These are phyloP conservation scores for Corbicula japonica DNA, from an alignment of 2,888 invertebrate genomes.

Conservation along the genomic window DNA sequence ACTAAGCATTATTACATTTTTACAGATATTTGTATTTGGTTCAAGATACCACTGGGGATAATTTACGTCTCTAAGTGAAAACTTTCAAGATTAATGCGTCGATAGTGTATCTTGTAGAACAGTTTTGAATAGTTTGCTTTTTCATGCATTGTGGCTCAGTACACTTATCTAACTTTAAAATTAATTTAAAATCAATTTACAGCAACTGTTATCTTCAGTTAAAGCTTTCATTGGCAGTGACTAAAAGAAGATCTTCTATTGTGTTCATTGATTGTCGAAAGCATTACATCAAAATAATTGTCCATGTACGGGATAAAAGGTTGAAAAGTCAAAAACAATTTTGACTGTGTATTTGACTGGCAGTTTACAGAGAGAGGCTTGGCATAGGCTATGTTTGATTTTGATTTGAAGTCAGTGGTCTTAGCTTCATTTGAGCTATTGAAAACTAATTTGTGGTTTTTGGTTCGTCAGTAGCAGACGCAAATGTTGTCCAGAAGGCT, in stretches of 20 bases:
- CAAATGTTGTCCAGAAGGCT: constrained; percentile 16
- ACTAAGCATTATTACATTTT: too few species aligned
- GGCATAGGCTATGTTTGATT: not conserved
- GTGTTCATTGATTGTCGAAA: too few species aligned
- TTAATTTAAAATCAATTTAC: constrained; percentile 25
- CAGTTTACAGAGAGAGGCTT: too few species aligned
- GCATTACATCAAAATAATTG: too few species aligned
- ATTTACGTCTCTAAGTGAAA: constrained; percentile 28
- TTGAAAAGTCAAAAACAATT: too few species aligned
- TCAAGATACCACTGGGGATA: too few species aligned
- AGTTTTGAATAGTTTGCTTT: not conserved
- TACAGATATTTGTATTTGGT: too few species aligned
- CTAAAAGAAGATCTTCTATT: too few species aligned
- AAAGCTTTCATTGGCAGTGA: too few species aligned
- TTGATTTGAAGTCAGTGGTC: not conserved
- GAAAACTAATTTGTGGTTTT: constrained; percentile 33
- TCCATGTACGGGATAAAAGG: too few species aligned
- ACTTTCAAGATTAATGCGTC: constrained; percentile 9
- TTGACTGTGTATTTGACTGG: too few species aligned
- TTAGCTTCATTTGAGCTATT: not conserved
- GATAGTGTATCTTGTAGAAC: constrained; percentile 3
- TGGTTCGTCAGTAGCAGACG: constrained; percentile 15
- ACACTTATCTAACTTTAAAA: constrained; percentile 21
- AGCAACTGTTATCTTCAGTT: constrained; percentile 10
- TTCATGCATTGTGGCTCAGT: constrained; percentile 9